phyloP scores from a whole-genome alignment of 2,888 invertebrate species.

The Diarsia mendica region DNA sequence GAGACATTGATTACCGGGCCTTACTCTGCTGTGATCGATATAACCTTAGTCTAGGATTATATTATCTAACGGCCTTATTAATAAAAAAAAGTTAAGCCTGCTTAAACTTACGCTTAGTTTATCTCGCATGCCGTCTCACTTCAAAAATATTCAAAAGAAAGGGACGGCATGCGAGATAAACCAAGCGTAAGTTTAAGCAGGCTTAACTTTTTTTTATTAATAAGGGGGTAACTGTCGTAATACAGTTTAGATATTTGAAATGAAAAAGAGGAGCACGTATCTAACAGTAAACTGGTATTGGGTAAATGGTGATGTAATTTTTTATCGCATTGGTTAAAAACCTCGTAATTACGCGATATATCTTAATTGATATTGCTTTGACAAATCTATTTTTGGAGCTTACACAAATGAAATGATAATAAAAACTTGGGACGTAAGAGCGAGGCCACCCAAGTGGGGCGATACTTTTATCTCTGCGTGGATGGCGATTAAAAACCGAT shows the following conservation, averaged over 20 bases:
- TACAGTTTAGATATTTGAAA: no score
- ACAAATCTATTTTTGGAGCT: constrained; percentile 8
- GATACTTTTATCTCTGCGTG: constrained; percentile 39
- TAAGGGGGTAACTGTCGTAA: no score
- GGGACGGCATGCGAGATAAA: no score
- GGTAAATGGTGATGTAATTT: neutral
- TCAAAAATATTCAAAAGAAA: no score
- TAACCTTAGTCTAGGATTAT: no score
- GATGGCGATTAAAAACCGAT: constrained; percentile 45
- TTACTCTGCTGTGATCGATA: constrained; percentile 1
- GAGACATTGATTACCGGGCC: neutral
- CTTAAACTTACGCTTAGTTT: no score
- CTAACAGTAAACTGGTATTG: neutral
- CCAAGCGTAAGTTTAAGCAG: no score
- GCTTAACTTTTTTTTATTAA: no score
- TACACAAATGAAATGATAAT: constrained; percentile 29
- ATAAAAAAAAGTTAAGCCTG: no score
- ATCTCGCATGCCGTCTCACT: no score
- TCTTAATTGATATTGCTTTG: constrained; percentile 18
- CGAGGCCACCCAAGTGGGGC: constrained; percentile 51
- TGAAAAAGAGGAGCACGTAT: neutral
- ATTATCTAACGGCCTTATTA: no score
- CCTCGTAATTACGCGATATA: neutral
- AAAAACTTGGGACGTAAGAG: constrained; percentile 25
- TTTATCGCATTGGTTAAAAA: neutral